Conservation (phyloP, 2,888 invertebrate genomes). For the Cantharis rufa region DNA sequence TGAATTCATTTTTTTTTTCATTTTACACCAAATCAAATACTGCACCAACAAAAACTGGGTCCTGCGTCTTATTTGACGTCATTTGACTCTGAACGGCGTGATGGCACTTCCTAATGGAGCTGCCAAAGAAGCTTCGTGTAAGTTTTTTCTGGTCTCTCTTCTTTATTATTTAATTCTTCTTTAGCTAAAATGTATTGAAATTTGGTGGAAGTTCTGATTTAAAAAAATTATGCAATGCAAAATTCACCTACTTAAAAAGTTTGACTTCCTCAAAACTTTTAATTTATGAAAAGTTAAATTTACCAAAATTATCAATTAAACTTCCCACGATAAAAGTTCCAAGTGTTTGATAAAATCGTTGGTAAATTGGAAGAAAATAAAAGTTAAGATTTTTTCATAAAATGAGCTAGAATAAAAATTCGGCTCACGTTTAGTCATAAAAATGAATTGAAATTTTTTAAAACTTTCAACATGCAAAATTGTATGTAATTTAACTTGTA, state of each 20-base stretch:
- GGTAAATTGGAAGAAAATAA: not conserved
- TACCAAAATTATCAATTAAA: not conserved
- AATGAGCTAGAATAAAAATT: not conserved
- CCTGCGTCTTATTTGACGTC: too few relatives aligned
- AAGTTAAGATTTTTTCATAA: not conserved
- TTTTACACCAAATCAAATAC: too few relatives aligned
- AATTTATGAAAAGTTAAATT: not conserved
- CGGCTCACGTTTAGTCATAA: constrained; percentile 7
- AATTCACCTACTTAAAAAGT: not conserved
- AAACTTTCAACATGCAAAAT: constrained; percentile 1
- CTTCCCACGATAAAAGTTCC: not conserved
- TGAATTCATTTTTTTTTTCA: too few relatives aligned
- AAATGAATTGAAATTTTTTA: constrained; percentile 6
- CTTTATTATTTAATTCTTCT: too few relatives aligned
- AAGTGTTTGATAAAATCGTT: not conserved
- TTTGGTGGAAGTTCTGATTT: too few relatives aligned
- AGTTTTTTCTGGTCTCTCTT: too few relatives aligned
- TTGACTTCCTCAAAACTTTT: not conserved
- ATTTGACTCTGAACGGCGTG: too few relatives aligned
- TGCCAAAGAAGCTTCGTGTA: too few relatives aligned
- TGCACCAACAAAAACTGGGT: too few relatives aligned
- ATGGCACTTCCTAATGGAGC: too few relatives aligned
- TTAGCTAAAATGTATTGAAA: not conserved
- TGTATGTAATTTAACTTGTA: not conserved
- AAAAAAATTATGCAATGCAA: not conserved